phyloP scores from a whole-genome alignment of 2,113 vertebrate genomes.

The Eurypyga helias region DNA sequence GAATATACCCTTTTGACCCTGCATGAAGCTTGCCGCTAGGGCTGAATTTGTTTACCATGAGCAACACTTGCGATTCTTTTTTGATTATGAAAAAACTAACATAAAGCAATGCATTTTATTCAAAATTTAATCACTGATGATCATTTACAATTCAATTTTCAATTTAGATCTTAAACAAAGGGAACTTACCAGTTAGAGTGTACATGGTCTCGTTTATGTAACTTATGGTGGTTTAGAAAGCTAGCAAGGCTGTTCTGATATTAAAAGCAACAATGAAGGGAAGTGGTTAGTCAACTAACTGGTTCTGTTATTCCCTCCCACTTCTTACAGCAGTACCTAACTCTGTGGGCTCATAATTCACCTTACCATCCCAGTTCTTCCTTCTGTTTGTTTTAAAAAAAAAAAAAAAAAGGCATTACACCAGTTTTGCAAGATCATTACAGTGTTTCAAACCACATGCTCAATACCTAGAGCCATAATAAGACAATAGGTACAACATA shows the following conservation, averaged over 20 bases:
- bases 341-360: constrained; percentile 25
- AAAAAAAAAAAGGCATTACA: rapidly evolving
- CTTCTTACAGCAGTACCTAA: constrained; percentile 65
- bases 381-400: neutral
- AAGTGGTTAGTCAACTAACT: constrained; percentile 82
- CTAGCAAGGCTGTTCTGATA: constrained; percentile 68
- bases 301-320: constrained; percentile 76
- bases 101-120: neutral
- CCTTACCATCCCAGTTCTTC: constrained; percentile 14
- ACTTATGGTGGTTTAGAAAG: constrained; percentile 60
- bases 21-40: neutral
- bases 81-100: neutral
- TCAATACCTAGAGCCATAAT: neutral
- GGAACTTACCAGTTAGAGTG: constrained; percentile 74
- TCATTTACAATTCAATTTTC: neutral
- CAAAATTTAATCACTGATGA: neutral
- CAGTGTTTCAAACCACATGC: neutral
- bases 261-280: constrained; percentile 78
- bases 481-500: neutral
- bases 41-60: neutral
- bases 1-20: neutral
- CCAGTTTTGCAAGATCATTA: neutral
- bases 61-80: neutral
- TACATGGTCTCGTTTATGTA: constrained; percentile 63
- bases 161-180: constrained; percentile 41